Evolutionary conservation across 2,113 vertebrate species (phyloP).

Genomic region (Spilogale gracilis): DNA sequence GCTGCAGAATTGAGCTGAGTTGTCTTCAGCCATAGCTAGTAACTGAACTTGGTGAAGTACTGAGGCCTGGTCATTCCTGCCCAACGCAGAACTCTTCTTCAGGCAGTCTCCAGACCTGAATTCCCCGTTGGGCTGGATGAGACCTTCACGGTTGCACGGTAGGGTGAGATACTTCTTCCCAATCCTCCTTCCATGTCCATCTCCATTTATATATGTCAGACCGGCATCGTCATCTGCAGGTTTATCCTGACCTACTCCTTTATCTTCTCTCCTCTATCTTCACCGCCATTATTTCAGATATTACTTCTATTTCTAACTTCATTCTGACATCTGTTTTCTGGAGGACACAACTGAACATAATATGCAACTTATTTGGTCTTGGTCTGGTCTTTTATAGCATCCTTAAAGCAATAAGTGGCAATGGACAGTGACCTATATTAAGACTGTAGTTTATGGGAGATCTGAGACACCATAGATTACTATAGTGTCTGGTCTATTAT

Average conservation of each 20-base stretch:
- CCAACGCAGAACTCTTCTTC: rapidly evolving
- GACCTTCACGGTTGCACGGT: neutral
- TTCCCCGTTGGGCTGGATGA: neutral
- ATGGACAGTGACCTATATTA: neutral
- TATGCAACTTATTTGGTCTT: neutral
- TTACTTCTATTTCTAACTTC: neutral
- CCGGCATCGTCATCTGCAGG: neutral
- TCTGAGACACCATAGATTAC: neutral
- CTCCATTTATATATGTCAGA: neutral
- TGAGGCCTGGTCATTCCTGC: neutral
- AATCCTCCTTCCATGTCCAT: neutral
- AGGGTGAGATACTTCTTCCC: neutral
- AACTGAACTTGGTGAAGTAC: neutral
- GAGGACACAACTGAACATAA: neutral
- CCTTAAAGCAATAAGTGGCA: neutral
- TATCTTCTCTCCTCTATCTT: neutral
- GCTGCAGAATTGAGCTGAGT: neutral
- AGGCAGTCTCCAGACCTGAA: neutral
- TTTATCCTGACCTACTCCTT: neutral
- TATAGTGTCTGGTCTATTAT: neutral
- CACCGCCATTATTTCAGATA: neutral
- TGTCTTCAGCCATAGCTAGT: neutral
- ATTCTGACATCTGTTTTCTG: neutral
- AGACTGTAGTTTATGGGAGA: neutral
- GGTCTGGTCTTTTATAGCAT: neutral